Evolutionary conservation across 2,113 vertebrate species (phyloP).

Genomic region (Limnothrissa miodon): DNA sequence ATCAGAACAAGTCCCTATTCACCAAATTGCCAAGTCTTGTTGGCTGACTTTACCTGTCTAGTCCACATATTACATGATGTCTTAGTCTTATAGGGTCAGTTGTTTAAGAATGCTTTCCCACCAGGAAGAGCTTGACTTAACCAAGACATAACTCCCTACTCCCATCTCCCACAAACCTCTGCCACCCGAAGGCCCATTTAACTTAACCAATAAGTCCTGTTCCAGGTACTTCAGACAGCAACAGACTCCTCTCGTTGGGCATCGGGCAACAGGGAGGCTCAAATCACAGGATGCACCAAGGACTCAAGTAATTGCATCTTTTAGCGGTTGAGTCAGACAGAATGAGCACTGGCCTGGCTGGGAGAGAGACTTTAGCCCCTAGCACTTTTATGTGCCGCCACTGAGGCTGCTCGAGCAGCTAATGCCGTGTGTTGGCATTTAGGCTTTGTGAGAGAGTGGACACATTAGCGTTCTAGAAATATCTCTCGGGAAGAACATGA

Average conservation of each 20-base stretch:
- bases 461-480: conserved; percentile 68
- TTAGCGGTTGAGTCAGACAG: conserved; percentile 68
- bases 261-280: conserved; percentile 38
- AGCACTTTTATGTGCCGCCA: conserved; percentile 62
- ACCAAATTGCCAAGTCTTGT: too few relatives aligned
- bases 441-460: conserved; percentile 66
- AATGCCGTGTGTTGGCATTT: conserved; percentile 60
- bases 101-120: too few relatives aligned
- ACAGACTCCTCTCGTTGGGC: neutral
- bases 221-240: neutral
- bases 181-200: neutral
- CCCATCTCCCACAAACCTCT: too few relatives aligned
- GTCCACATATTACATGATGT: too few relatives aligned
- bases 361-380: conserved; percentile 61
- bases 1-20: too few relatives aligned
- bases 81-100: too few relatives aligned
- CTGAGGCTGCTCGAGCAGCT: neutral
- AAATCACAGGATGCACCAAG: conserved; percentile 66
- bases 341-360: conserved; percentile 52
- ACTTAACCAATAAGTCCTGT: neutral
- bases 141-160: too few relatives aligned
- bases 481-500: conserved; percentile 34
- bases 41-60: too few relatives aligned
- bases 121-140: too few relatives aligned
- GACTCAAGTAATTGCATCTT: conserved; percentile 70